Evolutionary conservation across 2,113 vertebrate species (phyloP), one percentile per base, ranked within the genome.

Genomic region (Dipodomys spectabilis): DNA sequence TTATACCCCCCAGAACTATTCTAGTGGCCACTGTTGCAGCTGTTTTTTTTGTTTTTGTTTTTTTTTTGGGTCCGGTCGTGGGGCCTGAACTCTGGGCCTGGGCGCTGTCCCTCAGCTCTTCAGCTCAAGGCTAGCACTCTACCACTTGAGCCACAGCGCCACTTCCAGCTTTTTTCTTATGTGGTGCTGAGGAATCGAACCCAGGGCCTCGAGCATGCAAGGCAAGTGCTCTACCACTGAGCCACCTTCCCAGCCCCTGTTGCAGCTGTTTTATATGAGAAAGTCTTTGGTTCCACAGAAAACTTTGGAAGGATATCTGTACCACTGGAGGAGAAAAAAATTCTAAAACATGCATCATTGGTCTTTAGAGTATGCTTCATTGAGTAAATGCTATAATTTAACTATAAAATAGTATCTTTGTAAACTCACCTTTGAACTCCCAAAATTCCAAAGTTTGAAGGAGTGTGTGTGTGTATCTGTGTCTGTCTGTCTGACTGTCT

Each of bases 381-480:
- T 86, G 20, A 93, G n/a, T 92, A 74, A 85, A 4, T 60, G 23
- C 92, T 90, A 62, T 60, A 28, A 74, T 82, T 60, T 86, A 60
- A 85, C 53, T 78, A 95, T 87, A 53, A 57, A 57, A 57, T 57
- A 93, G 72, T 62, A 39, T 74, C 53, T 69, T 93, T 77, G 77
- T 88, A 67, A 74, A 92, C 75, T 88, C 60, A 64, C 30, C 45
- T 81, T 90, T 90, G 69, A 92, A 73, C 81, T 90, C 67, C 86
- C 80, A 90, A 53, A 53, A 53, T 57, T 57, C 53, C 15, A 57
- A 49, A 57, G 53, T 57, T 57, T 57, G 12, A 57, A 57, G 53
- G 15, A 57, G 39, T 39, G 39, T 39, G 39, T 39, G 39, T 39
- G 39, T 39, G 39, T 35, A 2, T 39, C 5, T 39, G 39, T 39